phyloP scores from a whole-genome alignment of 2,797 vertebrate species.

The Eulemur rubriventer region DNA sequence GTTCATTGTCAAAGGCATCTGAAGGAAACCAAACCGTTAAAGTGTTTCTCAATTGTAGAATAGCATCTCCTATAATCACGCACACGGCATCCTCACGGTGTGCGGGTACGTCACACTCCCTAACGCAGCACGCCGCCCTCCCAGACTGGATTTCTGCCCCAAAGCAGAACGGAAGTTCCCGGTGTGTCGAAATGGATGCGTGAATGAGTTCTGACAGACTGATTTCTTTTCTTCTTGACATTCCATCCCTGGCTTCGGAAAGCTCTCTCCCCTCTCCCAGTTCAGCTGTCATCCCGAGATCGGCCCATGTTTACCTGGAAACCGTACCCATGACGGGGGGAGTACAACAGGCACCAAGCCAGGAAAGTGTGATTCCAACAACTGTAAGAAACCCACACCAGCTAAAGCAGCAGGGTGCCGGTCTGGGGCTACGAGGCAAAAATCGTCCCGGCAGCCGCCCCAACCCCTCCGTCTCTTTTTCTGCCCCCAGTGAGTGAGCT shows the following conservation, averaged over 20 bases:
- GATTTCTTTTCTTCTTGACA: background rate
- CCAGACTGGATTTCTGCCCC: background rate
- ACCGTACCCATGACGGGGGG: accelerated
- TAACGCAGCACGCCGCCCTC: accelerated
- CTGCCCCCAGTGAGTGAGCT: background rate
- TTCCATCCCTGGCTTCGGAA: background rate
- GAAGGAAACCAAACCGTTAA: conserved; percentile 36
- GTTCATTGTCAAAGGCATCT: conserved; percentile 99
- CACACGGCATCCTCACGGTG: background rate
- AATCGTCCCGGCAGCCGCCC: too few relatives aligned
- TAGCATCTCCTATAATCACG: background rate
- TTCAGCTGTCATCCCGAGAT: background rate
- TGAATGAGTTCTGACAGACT: background rate
- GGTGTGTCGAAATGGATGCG: background rate
- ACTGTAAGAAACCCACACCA: background rate
- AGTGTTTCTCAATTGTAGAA: background rate
- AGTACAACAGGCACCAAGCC: accelerated
- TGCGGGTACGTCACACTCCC: too few relatives aligned
- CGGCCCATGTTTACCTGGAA: background rate
- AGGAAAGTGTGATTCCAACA: background rate
- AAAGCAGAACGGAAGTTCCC: background rate
- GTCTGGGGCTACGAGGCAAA: background rate
- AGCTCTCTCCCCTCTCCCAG: background rate
- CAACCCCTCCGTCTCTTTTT: too few relatives aligned
- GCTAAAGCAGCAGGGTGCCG: background rate